Evolutionary conservation across 2,113 vertebrate genomes (phyloP).

Genomic region (Dissostichus mawsoni): DNA sequence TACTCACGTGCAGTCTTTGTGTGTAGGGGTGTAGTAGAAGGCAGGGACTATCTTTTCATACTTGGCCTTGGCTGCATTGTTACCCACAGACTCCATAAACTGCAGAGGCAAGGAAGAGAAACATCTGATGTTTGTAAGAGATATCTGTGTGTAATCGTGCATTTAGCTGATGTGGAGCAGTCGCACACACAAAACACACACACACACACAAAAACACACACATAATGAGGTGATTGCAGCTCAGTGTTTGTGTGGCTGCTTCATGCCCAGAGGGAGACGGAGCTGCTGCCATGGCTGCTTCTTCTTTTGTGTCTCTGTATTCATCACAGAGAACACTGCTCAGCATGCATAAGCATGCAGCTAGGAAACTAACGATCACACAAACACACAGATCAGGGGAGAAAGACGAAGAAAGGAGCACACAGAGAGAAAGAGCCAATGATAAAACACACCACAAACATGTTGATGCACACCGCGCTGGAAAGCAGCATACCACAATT

Average conservation of each 20-base stretch:
- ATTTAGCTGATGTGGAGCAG: background rate
- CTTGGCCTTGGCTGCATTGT: conserved; percentile 85
- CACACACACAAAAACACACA: background rate
- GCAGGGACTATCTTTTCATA: conserved; percentile 90
- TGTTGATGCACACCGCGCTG: background rate
- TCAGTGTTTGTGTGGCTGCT: background rate
- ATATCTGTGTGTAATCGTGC: background rate
- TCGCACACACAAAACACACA: background rate
- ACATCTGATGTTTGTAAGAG: background rate
- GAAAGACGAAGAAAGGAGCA: background rate
- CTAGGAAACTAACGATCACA: background rate
- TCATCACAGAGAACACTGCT: background rate
- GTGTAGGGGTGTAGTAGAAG: conserved; percentile 91
- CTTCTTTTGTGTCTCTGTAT: conserved; percentile 3
- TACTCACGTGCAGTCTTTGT: conserved; percentile 93
- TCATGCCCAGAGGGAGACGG: background rate
- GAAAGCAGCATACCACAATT: background rate
- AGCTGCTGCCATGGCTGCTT: background rate
- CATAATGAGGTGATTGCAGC: conserved; percentile 3
- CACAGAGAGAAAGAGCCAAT: background rate
- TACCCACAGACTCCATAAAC: conserved; percentile 92
- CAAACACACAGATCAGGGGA: background rate
- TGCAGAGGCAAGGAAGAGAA: conserved; percentile 72
- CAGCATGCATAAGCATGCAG: background rate
- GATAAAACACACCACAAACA: background rate